These are phyloP conservation scores for Atta colombica DNA, from an alignment of 1,140 invertebrate species.

Conservation along the genomic window DNA sequence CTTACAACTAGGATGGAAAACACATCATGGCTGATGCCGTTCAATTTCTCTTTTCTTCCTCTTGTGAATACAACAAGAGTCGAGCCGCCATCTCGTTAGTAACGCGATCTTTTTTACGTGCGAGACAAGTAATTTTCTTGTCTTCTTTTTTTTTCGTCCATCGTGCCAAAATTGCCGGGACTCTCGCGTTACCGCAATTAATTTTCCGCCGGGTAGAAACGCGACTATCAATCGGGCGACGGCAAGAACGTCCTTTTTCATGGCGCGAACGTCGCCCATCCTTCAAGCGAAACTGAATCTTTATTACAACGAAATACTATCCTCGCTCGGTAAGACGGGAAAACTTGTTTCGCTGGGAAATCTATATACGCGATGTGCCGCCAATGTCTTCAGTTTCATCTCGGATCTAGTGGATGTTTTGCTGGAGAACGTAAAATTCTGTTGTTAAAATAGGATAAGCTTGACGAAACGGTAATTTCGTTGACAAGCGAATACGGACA, in stretches of 20 bases:
- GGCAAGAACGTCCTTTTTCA: constrained; percentile 42
- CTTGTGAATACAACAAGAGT: constrained; percentile 72
- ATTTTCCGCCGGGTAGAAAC: constrained; percentile 55
- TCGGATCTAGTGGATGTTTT: constrained; percentile 4
- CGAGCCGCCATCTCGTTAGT: constrained; percentile 79
- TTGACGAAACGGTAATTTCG: constrained; percentile 55
- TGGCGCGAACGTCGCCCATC: constrained; percentile 42
- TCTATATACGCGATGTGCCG: constrained; percentile 28
- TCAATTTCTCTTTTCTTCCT: constrained; percentile 73
- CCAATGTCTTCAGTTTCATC: constrained; percentile 53
- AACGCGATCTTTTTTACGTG: constrained; percentile 75
- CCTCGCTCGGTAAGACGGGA: constrained; percentile 43
- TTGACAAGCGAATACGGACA: not conserved
- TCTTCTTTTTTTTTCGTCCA: constrained; percentile 17
- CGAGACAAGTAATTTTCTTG: constrained; percentile 53
- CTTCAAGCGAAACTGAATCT: constrained; percentile 62
- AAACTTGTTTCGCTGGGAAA: constrained; percentile 50
- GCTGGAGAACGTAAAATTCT: constrained; percentile 27
- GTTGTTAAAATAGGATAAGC: constrained; percentile 49
- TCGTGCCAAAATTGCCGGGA: constrained; percentile 55
- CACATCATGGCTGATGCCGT: constrained; percentile 49
- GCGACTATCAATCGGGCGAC: constrained; percentile 62
- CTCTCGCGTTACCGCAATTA: constrained; percentile 68
- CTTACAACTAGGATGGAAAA: not conserved
- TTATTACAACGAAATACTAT: constrained; percentile 60